Conservation (phyloP, 2,113 vertebrate genomes). For the Chloropsis hardwickii region DNA sequence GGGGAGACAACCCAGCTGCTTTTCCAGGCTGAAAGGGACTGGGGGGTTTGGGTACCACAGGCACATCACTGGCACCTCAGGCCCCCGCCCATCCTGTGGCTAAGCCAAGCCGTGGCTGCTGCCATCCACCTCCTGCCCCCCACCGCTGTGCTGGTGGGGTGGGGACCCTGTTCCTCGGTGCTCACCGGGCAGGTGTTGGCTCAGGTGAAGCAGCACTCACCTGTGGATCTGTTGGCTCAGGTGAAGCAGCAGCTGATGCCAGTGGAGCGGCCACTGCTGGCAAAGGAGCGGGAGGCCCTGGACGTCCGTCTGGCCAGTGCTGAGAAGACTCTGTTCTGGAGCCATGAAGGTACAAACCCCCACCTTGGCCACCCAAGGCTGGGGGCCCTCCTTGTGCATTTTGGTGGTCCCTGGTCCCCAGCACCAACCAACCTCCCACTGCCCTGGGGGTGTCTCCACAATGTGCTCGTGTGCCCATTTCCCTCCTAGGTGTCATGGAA, state of each 20-base stretch:
- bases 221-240: neutral
- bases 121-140: accelerated
- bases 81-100: neutral
- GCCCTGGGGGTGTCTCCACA: neutral
- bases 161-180: neutral
- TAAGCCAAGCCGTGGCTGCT: neutral
- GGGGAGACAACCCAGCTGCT: neutral
- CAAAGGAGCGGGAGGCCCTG: slow-evolving; percentile 52
- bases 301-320: slow-evolving; percentile 37
- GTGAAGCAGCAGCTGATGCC: slow-evolving; percentile 53
- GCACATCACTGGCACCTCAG: accelerated
- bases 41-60: neutral
- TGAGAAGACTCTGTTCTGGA: slow-evolving; percentile 71
- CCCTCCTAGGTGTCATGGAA: slow-evolving; percentile 58
- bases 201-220: slow-evolving; percentile 52
- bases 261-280: slow-evolving; percentile 68
- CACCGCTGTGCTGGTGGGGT: accelerated
- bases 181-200: accelerated
- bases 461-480: accelerated
- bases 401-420: neutral
- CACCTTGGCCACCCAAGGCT: too few relatives aligned
- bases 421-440: neutral
- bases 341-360: slow-evolving; percentile 49
- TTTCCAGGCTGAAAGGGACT: neutral
- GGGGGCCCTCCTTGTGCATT: accelerated